A percentile compares a stretch with the other conserved stretches of the same genome.
These are phyloP conservation scores for Antennarius striatus DNA, from an alignment of 2,113 vertebrate species.

Conservation along the genomic window DNA sequence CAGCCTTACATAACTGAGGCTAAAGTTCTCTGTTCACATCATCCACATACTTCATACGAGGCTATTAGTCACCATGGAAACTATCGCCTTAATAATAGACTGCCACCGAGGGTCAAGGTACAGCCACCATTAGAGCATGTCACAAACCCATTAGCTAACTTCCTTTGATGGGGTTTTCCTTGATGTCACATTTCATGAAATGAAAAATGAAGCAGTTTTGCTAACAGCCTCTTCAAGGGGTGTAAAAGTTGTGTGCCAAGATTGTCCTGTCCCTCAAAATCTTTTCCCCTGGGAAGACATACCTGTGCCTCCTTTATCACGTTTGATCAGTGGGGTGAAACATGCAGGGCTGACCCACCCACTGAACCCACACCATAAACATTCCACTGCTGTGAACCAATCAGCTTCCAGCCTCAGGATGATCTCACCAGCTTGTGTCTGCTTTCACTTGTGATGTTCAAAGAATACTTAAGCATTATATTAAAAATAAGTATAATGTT, in stretches of 20 bases:
- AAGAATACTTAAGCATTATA: too few species aligned
- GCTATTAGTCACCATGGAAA: slow-evolving; percentile 61
- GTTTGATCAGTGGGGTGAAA: slow-evolving; percentile 52
- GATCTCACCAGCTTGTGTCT: neutral
- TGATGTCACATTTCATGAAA: too few species aligned
- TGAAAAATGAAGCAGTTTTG: neutral
- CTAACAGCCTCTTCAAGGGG: neutral
- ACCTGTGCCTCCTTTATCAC: slow-evolving; percentile 47
- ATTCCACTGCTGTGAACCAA: slow-evolving; percentile 57
- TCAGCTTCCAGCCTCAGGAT: slow-evolving; percentile 30
- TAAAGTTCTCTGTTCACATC: slow-evolving; percentile 45
- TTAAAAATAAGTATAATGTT: too few species aligned
- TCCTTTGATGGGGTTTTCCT: too few species aligned
- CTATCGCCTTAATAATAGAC: slow-evolving; percentile 41
- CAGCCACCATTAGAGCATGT: slow-evolving; percentile 37
- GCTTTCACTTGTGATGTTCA: too few species aligned
- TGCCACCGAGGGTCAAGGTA: slow-evolving; percentile 46
- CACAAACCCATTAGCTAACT: slow-evolving; percentile 13
- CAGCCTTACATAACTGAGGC: slow-evolving; percentile 40
- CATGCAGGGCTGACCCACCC: slow-evolving; percentile 22
- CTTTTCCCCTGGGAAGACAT: slow-evolving; percentile 33
- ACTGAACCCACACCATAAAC: slow-evolving; percentile 56
- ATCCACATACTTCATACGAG: slow-evolving; percentile 6
- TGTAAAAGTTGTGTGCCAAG: too few species aligned
- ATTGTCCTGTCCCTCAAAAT: too few species aligned